A percentile compares a stretch with the other conserved stretches of the same genome.
phyloP scores from a whole-genome alignment of 2,888 invertebrate genomes.

The Drosophila borborema region DNA sequence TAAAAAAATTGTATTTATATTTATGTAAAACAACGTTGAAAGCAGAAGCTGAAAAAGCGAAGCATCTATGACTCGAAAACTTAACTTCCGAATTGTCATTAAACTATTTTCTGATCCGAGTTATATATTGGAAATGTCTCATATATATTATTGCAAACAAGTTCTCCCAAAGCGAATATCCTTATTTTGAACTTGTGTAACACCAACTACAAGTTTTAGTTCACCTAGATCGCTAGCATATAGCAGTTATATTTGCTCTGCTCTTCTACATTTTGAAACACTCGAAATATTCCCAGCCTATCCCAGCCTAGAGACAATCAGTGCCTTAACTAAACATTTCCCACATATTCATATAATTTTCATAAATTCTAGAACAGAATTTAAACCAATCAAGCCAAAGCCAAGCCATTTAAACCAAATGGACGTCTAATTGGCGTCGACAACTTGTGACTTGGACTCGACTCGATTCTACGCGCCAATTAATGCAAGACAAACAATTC shows the following conservation, averaged over 20 bases:
- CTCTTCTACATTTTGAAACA: background rate
- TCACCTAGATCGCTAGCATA: too few relatives aligned
- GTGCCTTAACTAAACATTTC: constrained; percentile 36
- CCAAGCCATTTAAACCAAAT: constrained; percentile 38
- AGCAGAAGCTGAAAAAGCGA: too few relatives aligned
- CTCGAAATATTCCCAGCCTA: too few relatives aligned
- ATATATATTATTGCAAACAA: too few relatives aligned
- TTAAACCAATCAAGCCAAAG: constrained; percentile 22
- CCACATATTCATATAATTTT: constrained; percentile 64
- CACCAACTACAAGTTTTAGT: too few relatives aligned
- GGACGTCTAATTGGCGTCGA: constrained; percentile 63
- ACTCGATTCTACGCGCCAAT: constrained; percentile 55
- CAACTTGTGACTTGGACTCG: background rate
- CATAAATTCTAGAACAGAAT: constrained; percentile 64
- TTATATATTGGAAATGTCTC: too few relatives aligned
- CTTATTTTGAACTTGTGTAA: too few relatives aligned
- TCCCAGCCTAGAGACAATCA: background rate
- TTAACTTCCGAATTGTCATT: too few relatives aligned
- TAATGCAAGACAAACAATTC: constrained; percentile 62
- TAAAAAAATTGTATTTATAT: background rate
- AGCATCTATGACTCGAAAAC: too few relatives aligned
- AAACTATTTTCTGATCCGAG: too few relatives aligned
- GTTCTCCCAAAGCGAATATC: too few relatives aligned
- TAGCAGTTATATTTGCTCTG: too few relatives aligned
- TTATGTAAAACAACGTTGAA: background rate